A percentile compares a stretch with the other conserved stretches of the same genome.
These are phyloP conservation scores for Varecia variegata DNA, from an alignment of 2,797 vertebrate species.

Conservation along the genomic window DNA sequence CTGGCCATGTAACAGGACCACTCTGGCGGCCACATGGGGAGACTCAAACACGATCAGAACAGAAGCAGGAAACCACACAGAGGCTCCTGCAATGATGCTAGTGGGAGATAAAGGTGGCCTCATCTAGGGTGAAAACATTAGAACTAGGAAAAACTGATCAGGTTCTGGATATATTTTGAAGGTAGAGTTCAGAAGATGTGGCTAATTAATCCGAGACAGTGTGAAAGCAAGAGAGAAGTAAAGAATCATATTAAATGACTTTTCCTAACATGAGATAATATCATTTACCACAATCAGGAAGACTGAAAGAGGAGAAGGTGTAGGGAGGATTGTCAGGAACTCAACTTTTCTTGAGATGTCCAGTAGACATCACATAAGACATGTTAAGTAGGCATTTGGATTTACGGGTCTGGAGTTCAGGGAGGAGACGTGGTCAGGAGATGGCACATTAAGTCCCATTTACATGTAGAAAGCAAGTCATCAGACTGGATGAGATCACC, in stretches of 20 bases:
- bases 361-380: rapidly evolving
- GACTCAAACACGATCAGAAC: not conserved
- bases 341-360: not conserved
- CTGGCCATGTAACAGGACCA: not conserved
- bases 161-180: not conserved
- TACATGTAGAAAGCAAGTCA: not conserved
- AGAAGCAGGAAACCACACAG: not conserved
- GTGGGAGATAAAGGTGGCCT: rapidly evolving
- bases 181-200: not conserved
- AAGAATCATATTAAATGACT: not conserved
- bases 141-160: not conserved
- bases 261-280: not conserved
- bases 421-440: not conserved
- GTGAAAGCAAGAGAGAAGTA: not conserved
- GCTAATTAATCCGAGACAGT: not conserved
- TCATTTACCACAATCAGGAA: not conserved
- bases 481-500: not conserved
- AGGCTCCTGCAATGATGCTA: not conserved
- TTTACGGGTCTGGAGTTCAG: not conserved
- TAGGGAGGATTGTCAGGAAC: not conserved
- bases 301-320: not conserved
- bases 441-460: not conserved
- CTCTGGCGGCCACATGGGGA: not conserved
- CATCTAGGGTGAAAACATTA: rapidly evolving
- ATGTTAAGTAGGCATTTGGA: not conserved